A percentile compares a stretch with the other conserved stretches of the same genome.
Conservation (phyloP, 2,888 invertebrate species). For the Oscheius onirici region DNA sequence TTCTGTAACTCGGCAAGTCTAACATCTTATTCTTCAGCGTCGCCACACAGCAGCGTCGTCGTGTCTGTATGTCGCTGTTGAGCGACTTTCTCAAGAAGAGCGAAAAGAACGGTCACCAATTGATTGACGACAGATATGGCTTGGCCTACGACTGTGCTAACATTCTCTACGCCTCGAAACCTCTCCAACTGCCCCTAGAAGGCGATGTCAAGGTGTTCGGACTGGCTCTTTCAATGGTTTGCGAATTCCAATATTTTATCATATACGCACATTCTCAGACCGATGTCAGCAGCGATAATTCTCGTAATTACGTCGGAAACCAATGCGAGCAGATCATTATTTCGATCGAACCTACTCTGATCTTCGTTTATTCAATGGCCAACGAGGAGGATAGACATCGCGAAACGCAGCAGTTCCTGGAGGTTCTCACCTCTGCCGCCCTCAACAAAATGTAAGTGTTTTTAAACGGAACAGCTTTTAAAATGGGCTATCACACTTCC, state of each 20-base stretch:
- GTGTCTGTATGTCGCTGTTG: neutral
- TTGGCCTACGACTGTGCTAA: constrained; percentile 22
- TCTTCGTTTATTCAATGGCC: neutral
- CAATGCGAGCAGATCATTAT: constrained; percentile 11
- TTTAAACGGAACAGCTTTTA: too few relatives aligned
- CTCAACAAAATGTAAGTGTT: constrained; percentile 19
- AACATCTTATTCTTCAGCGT: neutral
- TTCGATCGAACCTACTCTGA: neutral
- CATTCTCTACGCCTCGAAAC: constrained; percentile 1
- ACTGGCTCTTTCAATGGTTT: neutral
- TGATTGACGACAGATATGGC: neutral
- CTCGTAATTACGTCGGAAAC: constrained; percentile 5
- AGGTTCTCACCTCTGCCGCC: constrained; percentile 20
- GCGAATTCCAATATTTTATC: too few relatives aligned
- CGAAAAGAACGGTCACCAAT: neutral
- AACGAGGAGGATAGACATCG: neutral
- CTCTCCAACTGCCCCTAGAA: neutral
- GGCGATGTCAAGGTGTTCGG: neutral
- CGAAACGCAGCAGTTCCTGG: constrained; percentile 30
- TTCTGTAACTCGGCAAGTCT: too few relatives aligned
- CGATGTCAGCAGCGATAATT: neutral
- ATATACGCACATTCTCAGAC: too few relatives aligned
- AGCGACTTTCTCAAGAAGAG: neutral
- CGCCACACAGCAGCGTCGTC: neutral
- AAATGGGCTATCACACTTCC: too few relatives aligned